These are phyloP conservation scores for Grammomys dolichurus DNA, from an alignment of 2,113 vertebrate species.

Conservation along the genomic window DNA sequence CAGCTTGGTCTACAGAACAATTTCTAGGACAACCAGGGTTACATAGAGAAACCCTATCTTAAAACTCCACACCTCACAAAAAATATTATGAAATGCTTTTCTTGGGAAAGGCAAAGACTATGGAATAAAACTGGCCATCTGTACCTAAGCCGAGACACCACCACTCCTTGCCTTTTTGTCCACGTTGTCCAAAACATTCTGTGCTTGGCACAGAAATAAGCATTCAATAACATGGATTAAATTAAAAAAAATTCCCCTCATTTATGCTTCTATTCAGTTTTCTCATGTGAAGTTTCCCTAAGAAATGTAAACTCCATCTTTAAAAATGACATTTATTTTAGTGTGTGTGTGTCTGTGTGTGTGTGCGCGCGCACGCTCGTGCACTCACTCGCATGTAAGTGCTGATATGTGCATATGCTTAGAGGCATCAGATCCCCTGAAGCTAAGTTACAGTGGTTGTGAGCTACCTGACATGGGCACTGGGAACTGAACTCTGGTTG, in stretches of 20 bases:
- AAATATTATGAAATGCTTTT: neutral
- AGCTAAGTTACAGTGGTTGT: neutral
- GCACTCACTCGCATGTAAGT: no score
- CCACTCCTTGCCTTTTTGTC: slow-evolving; percentile 2
- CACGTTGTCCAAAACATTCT: neutral
- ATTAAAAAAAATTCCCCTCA: neutral
- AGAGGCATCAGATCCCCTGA: neutral
- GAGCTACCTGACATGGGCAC: neutral
- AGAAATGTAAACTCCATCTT: neutral
- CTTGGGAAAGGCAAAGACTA: slow-evolving; percentile 13
- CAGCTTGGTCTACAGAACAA: neutral
- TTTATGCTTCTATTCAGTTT: neutral
- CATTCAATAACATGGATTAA: slow-evolving; percentile 6
- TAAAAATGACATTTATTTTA: neutral
- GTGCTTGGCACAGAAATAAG: slow-evolving; percentile 16
- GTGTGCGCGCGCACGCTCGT: no score
- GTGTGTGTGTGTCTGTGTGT: neutral
- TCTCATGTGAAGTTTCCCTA: neutral
- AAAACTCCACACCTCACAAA: neutral
- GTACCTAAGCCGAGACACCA: neutral
- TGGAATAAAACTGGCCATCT: neutral
- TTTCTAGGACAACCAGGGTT: neutral
- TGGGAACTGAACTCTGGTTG: neutral
- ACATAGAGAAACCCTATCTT: neutral
- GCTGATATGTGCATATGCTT: neutral